phyloP scores from a whole-genome alignment of 1,140 invertebrate species.

The Solenopsis fugax region DNA sequence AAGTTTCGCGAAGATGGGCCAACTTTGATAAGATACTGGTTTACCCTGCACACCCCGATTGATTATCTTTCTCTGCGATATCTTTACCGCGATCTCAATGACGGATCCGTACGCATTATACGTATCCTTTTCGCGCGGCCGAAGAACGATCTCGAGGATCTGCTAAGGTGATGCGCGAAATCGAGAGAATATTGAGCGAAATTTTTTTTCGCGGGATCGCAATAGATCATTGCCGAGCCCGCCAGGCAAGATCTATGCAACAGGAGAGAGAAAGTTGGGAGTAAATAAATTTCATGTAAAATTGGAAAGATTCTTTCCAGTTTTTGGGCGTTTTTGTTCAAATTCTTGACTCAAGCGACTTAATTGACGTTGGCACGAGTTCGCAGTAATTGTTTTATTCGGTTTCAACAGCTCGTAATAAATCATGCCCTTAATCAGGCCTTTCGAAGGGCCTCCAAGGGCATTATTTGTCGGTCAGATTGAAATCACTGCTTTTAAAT shows the following conservation, averaged over 20 bases:
- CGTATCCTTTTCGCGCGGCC: conserved; percentile 32
- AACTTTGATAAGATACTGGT: conserved; percentile 86
- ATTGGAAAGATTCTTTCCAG: not conserved
- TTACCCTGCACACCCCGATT: conserved; percentile 83
- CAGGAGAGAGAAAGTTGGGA: no score
- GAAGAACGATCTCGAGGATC: conserved; percentile 17
- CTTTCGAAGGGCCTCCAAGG: no score
- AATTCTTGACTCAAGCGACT: no score
- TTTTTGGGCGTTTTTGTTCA: no score
- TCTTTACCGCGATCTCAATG: conserved; percentile 10
- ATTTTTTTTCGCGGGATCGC: not conserved
- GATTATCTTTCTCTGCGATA: conserved; percentile 82
- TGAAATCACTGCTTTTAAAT: no score
- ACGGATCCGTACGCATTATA: not conserved
- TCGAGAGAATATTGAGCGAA: conserved; percentile 10
- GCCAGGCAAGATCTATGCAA: not conserved
- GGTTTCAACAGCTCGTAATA: no score
- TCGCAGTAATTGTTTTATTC: no score
- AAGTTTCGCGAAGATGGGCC: conserved; percentile 83
- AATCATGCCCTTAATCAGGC: no score
- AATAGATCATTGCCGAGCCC: not conserved
- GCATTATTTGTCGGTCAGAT: no score
- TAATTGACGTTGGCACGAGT: no score
- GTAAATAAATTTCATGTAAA: not conserved
- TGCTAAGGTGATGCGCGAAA: not conserved